Evolutionary conservation across 1,140 invertebrate genomes (phyloP), one percentile per base, ranked within the genome.

Genomic region (Halictus rubicundus): DNA sequence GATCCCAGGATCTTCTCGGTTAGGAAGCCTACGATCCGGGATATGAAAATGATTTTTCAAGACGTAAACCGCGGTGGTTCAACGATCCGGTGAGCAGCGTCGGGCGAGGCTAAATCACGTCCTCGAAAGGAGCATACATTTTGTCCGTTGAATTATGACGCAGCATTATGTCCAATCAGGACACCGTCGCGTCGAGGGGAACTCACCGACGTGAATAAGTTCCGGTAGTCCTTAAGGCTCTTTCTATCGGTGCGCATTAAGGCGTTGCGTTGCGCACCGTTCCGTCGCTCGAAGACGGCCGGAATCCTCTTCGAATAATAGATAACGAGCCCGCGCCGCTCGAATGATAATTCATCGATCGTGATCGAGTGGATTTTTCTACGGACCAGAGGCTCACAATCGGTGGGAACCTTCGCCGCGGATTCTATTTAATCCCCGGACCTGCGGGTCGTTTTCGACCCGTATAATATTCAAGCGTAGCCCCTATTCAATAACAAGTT

Each of bases 121-220:
- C 71, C 77, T 80, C 71, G 83, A 64, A 69, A 70, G 25, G 42
- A 68, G 65, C 64, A 25, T 60, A 80, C 68, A 76, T 76, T 83
- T 57, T 76, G 66, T 80, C 60, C 21, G 68, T 68, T 84, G 68
- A 83, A 78, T 84, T 71, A 80, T 80, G 82, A 84, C 82, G 81
- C 72, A 61, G 70, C 75, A 63, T 83, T 83, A 83, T 68, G 74
- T 54, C 27, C 82, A 78, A 82, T 82, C 80, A 64, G 74, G 39
- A 76, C 61, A 71, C 76, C 78, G 32, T 68, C 72, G 66, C 72
- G 32, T 68, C 72, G 66, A 27, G 54, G 52, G 23, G 37, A 72
- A 68, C 54, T 42, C 42, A 59, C 54, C 49, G 46, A 52, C 66
- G 65, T 52, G 68, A 78, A 83, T 73, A 70, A 83, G 68, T 74